Base-by-base conservation (phyloP, 2,113 vertebrate species). In the Gnathonemus echidnorhynchus region DNA sequence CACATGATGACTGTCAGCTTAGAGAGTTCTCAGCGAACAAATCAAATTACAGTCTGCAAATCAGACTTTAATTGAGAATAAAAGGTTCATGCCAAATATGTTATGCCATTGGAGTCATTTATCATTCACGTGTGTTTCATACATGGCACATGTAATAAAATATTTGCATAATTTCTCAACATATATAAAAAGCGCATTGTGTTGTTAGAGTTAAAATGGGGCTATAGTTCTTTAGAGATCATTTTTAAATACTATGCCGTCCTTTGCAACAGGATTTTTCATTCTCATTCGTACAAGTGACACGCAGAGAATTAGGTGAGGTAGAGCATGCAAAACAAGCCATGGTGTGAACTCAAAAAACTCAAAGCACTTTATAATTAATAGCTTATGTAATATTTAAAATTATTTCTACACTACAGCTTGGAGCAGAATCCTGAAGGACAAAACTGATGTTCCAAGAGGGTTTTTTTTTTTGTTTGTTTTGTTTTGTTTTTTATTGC, bases 341-440 rank as follows among this genome's bases (percentile, higher is more conserved):
- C 91, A 86, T 89, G 17, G 86, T 77, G 87, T 83, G 91, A 62
- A 92, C 90, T 70, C 91, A 91, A 50, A 90, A 92, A 93, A 93
- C 89, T 91, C 77, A 90, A 91, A 90, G 17, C 2, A 27, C 89
- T 95, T 93, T 93, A 95, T 96, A 95, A 96, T 96, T 95, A 91
- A 95, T 93, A 93, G 92, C 92, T 92, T 94, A 94, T 93, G 95
- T 94, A 96, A 94, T 95, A 96, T 95, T 96, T 95, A 94, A 94
- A 96, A 95, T 96, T 93, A 96, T 96, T 96, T 96, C 94, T 94
- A 92, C 89, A 92, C 93, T 94, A 94, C 95, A 94, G 94, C 95
- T 95, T 93, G 94, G 93, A 94, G 95, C 91, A 58, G 93, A 93
- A 90, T 92, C 94, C 93, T 94, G 39, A 91, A 95, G 58, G 91